Evolutionary conservation across 2,797 vertebrate species (phyloP).

Genomic region (Synaphobranchus kaupii): DNA sequence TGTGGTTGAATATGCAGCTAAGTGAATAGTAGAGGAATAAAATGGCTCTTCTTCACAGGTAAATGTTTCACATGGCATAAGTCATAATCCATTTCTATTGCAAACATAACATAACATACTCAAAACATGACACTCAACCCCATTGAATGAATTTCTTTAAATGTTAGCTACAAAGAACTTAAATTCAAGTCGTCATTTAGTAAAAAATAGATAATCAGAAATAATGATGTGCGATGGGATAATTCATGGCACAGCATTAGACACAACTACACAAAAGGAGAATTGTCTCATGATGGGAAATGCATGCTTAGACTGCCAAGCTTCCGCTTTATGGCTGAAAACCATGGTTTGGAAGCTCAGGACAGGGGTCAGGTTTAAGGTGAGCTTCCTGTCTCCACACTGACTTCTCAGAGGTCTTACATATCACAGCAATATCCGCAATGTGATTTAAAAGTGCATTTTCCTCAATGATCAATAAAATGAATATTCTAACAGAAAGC

Average conservation of each 20-base stretch:
- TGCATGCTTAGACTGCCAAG: background rate
- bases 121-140: background rate
- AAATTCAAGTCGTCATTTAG: background rate
- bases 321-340: background rate
- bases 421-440: background rate
- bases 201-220: no score
- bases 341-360: no score
- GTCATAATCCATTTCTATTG: no score
- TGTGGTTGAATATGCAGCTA: constrained; percentile 41
- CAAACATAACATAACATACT: background rate
- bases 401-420: background rate
- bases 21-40: constrained; percentile 14
- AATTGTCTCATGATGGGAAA: background rate
- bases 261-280: background rate
- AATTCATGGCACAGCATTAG: background rate
- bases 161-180: background rate
- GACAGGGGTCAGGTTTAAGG: background rate
- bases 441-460: background rate
- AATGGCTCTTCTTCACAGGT: background rate
- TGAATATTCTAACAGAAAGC: background rate
- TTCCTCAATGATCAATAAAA: background rate
- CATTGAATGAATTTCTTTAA: no score
- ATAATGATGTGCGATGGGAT: background rate
- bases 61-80: background rate
- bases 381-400: background rate